Evolutionary conservation across 2,113 vertebrate species (phyloP).

Genomic region (Cottus gobio): DNA sequence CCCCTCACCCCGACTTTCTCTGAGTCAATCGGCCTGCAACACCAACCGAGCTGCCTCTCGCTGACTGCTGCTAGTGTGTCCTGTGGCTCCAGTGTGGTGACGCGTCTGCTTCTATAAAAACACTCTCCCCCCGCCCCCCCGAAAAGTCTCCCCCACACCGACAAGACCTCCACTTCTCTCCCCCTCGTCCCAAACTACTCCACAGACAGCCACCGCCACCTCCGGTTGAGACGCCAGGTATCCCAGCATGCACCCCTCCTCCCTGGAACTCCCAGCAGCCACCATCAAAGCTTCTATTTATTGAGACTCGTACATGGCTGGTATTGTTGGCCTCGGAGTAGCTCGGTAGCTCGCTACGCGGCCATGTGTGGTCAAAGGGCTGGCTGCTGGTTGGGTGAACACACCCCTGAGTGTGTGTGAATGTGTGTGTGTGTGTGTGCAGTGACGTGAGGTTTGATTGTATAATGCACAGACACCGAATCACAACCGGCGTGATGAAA

Average conservation of each 20-base stretch:
- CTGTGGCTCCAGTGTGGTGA: conserved; percentile 77
- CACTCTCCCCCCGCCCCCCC: too few species aligned
- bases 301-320: conserved; percentile 73
- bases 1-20: conserved; percentile 14
- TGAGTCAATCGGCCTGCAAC: conserved; percentile 20
- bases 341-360: conserved; percentile 40
- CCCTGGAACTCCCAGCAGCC: conserved; percentile 76
- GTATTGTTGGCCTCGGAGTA: conserved; percentile 70
- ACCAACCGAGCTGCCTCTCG: conserved; percentile 24
- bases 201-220: conserved; percentile 63
- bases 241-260: conserved; percentile 76
- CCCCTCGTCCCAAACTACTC: conserved; percentile 55
- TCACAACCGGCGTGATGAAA: conserved; percentile 39
- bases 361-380: conserved; percentile 76
- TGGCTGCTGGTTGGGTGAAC: conserved; percentile 64
- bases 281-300: conserved; percentile 85
- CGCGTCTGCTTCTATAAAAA: conserved; percentile 79
- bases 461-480: conserved; percentile 48
- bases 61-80: conserved; percentile 74
- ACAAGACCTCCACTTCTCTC: conserved; percentile 72
- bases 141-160: conserved; percentile 45
- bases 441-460: conserved; percentile 46
- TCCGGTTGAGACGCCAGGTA: conserved; percentile 74
- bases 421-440: conserved; percentile 49
- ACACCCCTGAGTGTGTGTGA: conserved; percentile 46